Base-by-base conservation (phyloP, 2,113 vertebrate species). In the Hippocampus comes region DNA sequence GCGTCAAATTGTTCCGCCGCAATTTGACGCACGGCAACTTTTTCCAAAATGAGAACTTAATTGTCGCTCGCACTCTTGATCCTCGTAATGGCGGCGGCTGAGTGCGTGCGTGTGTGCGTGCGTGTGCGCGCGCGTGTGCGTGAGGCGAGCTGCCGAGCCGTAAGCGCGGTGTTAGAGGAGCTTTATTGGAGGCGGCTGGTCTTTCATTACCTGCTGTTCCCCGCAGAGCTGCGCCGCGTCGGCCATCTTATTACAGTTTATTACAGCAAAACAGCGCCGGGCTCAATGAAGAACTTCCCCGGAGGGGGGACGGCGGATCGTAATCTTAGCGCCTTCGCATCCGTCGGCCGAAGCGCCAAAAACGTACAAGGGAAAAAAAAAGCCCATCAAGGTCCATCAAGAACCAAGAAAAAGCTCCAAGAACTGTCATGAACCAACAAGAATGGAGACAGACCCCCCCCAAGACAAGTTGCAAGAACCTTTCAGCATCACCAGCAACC, bases 191-290 rank as follows among this genome's bases (percentile, higher is more conserved):
- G 83, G 78, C 85, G 80, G 82, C 82, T 68, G 70, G 65, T 87
- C 85, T 88, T 88, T 88, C 84, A 90, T 88, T 88, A 88, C 81
- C 86, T 84, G 82, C 86, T 81, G 79, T 69, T 89, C 88, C 88
- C 86, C 67, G 85, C 79, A 86, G 88, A 90, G 79, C 65, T 23
- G 18, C 69, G 74, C 72, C 68, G 78, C 76, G 79, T 81, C 78
- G 79, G 76, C 82, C 87, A 71, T 78, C 85, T 88, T 90, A 90
- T 90, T 90, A 88, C 88, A 88, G 68, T 87, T 90, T 88, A 88
- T 90, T 90, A 88, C 80, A 86, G 83, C 76, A 83, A 80, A 83
- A 79, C 76, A 82, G 86, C 83, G 75, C 79, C 81, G 41, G 78
- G 71, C 78, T 83, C 81, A 87, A 87, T 86, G 86, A 88, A 89